Percentiles rank a stretch among this genome's conserved stretches.
Conservation (phyloP, 2,888 invertebrate genomes). For the Pemphredon lugubris region DNA sequence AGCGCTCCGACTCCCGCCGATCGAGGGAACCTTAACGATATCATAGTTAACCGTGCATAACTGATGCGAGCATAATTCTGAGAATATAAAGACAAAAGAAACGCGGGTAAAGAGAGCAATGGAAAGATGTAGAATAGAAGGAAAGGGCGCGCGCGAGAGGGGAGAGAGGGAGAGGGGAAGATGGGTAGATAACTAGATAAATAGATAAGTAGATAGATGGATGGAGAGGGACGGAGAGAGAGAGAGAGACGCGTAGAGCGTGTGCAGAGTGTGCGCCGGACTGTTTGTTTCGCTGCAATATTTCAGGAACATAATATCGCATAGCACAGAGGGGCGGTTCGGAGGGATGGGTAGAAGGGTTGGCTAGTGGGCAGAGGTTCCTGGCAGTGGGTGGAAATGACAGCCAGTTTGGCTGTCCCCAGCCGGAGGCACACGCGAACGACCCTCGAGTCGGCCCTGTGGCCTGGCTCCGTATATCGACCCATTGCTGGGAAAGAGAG, state of each 20-base stretch:
- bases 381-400: slow-evolving; percentile 60
- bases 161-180: too few species aligned
- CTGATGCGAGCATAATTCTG: neutral
- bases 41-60: slow-evolving; percentile 1
- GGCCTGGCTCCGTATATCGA: slow-evolving; percentile 60
- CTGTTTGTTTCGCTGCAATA: slow-evolving; percentile 57
- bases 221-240: neutral
- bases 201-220: too few species aligned
- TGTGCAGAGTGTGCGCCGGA: slow-evolving; percentile 28
- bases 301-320: slow-evolving; percentile 62
- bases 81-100: neutral
- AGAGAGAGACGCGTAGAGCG: neutral
- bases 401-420: slow-evolving; percentile 64
- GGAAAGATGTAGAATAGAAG: neutral
- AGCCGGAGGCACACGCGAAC: slow-evolving; percentile 34
- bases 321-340: slow-evolving; percentile 19
- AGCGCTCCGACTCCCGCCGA: neutral
- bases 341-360: slow-evolving; percentile 25
- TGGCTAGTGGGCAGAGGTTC: slow-evolving; percentile 39
- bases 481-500: slow-evolving; percentile 42
- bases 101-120: neutral
- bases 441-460: slow-evolving; percentile 51
- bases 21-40: neutral
- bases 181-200: too few species aligned
- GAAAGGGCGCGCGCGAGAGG: neutral